Evolutionary conservation across 1,140 invertebrate species (phyloP).

Genomic region (Proctacanthus coquilletti): DNA sequence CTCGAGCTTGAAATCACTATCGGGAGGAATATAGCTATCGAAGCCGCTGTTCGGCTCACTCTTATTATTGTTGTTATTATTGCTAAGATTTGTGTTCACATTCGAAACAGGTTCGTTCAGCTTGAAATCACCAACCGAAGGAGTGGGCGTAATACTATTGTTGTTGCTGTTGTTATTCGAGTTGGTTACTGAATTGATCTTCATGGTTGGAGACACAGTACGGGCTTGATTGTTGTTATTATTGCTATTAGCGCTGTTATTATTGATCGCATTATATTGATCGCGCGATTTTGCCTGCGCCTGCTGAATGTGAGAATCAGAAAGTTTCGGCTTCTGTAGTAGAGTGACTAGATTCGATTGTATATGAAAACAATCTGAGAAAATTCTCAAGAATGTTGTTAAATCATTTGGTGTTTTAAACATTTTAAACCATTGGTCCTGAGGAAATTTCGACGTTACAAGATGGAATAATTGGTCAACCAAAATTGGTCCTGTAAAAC

Average conservation of each 20-base stretch:
- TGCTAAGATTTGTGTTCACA: conserved; percentile 9
- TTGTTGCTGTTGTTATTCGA: conserved; percentile 14
- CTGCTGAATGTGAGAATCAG: conserved; percentile 34
- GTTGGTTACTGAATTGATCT: no score
- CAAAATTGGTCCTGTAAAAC: conserved; percentile 46
- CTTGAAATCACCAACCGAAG: conserved; percentile 20
- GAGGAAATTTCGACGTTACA: conserved; percentile 59
- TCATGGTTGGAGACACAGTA: no score
- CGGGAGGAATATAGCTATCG: conserved; percentile 25
- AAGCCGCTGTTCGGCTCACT: conserved; percentile 27
- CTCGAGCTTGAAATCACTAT: conserved; percentile 22
- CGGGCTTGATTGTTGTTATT: conserved; percentile 9
- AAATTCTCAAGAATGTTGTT: conserved; percentile 74
- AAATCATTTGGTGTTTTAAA: conserved; percentile 78
- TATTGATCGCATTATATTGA: conserved; percentile 26
- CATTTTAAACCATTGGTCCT: conserved; percentile 61
- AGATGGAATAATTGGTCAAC: conserved; percentile 74
- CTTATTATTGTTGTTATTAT: conserved; percentile 11
- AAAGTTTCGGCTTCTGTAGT: conserved; percentile 50
- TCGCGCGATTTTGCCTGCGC: conserved; percentile 25
- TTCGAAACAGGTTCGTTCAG: conserved; percentile 27
- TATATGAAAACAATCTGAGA: conserved; percentile 77
- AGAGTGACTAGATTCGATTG: conserved; percentile 77
- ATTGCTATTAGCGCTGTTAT: conserved; percentile 5
- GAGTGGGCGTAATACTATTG: conserved; percentile 17